Percentiles rank a stretch among this genome's conserved stretches.
These are phyloP conservation scores for Drosophila acutilabella DNA, from an alignment of 2,888 invertebrate species.

Conservation along the genomic window DNA sequence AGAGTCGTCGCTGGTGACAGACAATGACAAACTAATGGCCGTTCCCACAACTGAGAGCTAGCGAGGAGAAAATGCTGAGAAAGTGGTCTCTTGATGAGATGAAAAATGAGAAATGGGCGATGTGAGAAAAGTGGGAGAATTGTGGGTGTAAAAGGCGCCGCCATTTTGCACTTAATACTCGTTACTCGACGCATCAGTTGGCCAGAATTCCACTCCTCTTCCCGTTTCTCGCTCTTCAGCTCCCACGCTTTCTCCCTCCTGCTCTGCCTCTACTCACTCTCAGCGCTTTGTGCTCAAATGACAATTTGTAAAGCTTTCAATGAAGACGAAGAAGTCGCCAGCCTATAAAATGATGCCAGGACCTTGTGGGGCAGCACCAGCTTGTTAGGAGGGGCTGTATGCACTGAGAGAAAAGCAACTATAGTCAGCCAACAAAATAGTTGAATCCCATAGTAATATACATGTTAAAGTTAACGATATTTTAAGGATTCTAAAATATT, in stretches of 20 bases:
- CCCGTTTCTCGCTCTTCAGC: neutral
- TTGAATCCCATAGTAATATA: too few species aligned
- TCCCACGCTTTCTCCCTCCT: neutral
- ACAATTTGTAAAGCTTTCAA: constrained; percentile 78
- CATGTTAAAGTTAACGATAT: too few species aligned
- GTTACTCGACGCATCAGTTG: constrained; percentile 59
- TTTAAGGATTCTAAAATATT: too few species aligned
- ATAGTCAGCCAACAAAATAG: too few species aligned
- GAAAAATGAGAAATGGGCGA: neutral
- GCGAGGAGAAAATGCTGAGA: neutral
- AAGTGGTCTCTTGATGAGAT: constrained; percentile 3
- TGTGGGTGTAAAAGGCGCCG: constrained; percentile 29
- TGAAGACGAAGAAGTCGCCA: constrained; percentile 36
- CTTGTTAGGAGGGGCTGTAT: neutral
- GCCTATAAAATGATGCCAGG: constrained; percentile 63
- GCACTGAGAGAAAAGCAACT: neutral
- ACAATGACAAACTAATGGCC: constrained; percentile 78
- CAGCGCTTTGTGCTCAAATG: constrained; percentile 67
- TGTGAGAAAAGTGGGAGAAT: neutral
- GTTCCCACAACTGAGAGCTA: constrained; percentile 12
- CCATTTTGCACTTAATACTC: constrained; percentile 73
- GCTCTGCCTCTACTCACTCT: constrained; percentile 3
- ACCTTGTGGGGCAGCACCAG: constrained; percentile 4
- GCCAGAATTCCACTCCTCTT: neutral
- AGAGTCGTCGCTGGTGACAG: constrained; percentile 64